Percentiles rank a stretch among this genome's conserved stretches.
These are phyloP conservation scores for Rhombomys opimus DNA, from an alignment of 2,113 vertebrate species.

Conservation along the genomic window DNA sequence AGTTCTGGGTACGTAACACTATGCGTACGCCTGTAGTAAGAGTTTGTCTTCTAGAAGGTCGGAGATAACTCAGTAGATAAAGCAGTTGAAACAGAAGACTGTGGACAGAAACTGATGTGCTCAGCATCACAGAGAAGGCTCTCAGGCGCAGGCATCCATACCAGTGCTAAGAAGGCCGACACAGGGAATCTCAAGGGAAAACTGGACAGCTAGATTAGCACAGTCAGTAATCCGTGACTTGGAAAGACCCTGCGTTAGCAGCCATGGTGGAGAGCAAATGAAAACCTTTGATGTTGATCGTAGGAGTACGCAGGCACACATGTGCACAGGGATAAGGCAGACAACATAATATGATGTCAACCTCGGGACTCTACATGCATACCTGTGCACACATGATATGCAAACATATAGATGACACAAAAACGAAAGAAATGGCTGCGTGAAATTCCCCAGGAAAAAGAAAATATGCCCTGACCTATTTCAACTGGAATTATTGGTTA, in stretches of 20 bases:
- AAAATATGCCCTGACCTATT: neutral
- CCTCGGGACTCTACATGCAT: neutral
- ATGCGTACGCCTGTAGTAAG: neutral
- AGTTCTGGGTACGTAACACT: neutral
- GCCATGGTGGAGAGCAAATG: neutral
- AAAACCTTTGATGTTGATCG: neutral
- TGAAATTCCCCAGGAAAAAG: neutral
- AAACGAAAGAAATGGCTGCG: neutral
- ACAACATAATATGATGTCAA: too few relatives aligned
- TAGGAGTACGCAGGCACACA: neutral
- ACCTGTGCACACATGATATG: neutral
- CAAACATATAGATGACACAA: neutral
- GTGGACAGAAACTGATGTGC: neutral
- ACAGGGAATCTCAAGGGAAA: neutral
- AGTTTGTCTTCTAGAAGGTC: too few relatives aligned
- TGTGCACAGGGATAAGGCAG: neutral
- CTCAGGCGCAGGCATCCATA: neutral
- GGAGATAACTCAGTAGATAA: neutral
- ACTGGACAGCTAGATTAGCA: neutral
- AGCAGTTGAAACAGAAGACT: neutral
- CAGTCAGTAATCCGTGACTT: neutral
- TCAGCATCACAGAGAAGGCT: neutral
- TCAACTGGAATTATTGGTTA: neutral
- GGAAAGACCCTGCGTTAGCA: neutral
- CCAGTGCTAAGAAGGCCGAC: neutral